Evolutionary conservation across 2,797 vertebrate species (phyloP).

Genomic region (Discoglossus pictus): DNA sequence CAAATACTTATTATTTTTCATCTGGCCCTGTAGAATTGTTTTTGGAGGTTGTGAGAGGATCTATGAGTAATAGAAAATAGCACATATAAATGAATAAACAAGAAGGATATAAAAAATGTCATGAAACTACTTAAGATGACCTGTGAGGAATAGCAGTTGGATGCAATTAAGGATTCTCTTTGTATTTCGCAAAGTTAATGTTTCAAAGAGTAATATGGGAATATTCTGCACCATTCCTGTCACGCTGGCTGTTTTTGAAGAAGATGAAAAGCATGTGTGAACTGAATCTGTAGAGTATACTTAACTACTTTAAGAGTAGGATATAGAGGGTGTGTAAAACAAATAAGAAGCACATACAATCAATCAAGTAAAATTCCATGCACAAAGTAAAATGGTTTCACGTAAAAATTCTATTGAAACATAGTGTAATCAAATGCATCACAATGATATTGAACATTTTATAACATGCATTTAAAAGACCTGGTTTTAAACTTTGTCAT

Average conservation of each 20-base stretch:
- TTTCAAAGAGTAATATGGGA: slow-evolving; percentile 8
- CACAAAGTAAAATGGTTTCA: slow-evolving; percentile 6
- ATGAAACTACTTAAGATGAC: slow-evolving; percentile 14
- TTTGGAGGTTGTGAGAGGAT: slow-evolving; percentile 4
- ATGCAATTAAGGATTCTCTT: slow-evolving; percentile 17
- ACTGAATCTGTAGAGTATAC: slow-evolving; percentile 6
- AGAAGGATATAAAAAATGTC: slow-evolving; percentile 13
- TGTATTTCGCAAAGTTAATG: slow-evolving; percentile 22
- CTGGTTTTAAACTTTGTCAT: too few relatives aligned
- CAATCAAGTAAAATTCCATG: slow-evolving; percentile 31
- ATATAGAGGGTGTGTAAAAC: neutral
- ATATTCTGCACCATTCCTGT: slow-evolving; percentile 18
- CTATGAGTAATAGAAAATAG: slow-evolving; percentile 1
- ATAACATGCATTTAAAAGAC: too few relatives aligned
- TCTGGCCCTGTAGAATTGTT: neutral
- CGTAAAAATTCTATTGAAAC: too few relatives aligned
- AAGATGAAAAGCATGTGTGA: slow-evolving; percentile 42
- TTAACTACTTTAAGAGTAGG: slow-evolving; percentile 5
- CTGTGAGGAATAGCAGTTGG: slow-evolving; percentile 5
- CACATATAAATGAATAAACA: slow-evolving; percentile 18
- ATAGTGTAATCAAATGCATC: too few relatives aligned
- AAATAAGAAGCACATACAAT: slow-evolving; percentile 8
- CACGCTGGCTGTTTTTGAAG: slow-evolving; percentile 23
- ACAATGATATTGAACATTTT: too few relatives aligned
- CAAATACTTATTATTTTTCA: slow-evolving; percentile 7